Conservation (phyloP, 2,797 vertebrate genomes). For the Tarsius wallacei region DNA sequence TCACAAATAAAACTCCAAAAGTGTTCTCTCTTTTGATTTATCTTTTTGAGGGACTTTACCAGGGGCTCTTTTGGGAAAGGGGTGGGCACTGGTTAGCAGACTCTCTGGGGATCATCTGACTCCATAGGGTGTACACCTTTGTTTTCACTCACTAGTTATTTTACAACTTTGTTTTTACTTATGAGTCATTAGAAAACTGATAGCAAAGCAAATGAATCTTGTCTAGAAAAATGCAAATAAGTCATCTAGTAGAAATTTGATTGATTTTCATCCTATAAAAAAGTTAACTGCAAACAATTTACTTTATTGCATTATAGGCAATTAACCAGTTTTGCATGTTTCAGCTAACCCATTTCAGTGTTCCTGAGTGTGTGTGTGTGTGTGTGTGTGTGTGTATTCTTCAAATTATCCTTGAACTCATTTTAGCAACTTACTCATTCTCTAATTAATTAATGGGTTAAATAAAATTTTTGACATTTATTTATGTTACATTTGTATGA, state of each 20-base stretch:
- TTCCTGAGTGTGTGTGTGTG: neutral
- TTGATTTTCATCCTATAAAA: neutral
- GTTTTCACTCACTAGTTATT: neutral
- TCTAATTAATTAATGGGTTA: conserved; percentile 56
- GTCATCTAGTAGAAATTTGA: neutral
- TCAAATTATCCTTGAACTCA: conserved; percentile 40
- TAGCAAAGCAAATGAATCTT: neutral
- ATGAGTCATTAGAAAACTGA: neutral
- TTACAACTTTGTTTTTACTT: neutral
- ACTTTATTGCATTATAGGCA: neutral
- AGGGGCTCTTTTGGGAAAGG: neutral
- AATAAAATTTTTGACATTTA: conserved; percentile 42
- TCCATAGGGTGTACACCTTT: fast-evolving
- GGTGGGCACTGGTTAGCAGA: neutral
- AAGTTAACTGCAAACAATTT: neutral
- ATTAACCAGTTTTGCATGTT: too few species aligned
- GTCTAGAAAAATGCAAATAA: neutral
- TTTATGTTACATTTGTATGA: conserved; percentile 40
- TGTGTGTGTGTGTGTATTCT: neutral
- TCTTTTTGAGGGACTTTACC: neutral
- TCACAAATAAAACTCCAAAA: neutral
- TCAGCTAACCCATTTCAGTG: neutral
- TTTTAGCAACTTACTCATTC: conserved; percentile 57
- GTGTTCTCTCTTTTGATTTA: neutral
- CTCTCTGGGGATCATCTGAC: too few species aligned